These are phyloP conservation scores for Gymnoscelis rufifasciata DNA, from an alignment of 2,888 invertebrate species.

Conservation along the genomic window DNA sequence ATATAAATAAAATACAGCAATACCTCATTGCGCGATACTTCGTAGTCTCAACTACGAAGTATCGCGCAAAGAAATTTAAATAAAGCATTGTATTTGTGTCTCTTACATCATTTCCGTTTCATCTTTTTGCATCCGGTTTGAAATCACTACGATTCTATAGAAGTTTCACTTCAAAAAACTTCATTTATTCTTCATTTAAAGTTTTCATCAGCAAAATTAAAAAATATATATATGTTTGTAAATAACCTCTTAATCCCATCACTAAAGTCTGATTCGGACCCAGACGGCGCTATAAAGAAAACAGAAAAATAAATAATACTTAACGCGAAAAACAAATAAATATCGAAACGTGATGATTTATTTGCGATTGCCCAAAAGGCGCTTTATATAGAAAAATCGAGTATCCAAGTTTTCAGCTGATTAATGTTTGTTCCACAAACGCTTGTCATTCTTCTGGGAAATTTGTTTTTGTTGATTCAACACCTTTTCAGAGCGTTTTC, in stretches of 20 bases:
- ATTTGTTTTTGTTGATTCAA: constrained; percentile 7
- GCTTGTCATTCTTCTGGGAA: constrained; percentile 3
- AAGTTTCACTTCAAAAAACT: too few species aligned
- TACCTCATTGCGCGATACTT: too few species aligned
- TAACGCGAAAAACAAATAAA: constrained; percentile 25
- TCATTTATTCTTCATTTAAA: too few species aligned
- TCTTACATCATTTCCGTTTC: too few species aligned
- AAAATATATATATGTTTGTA: too few species aligned
- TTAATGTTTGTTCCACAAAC: constrained; percentile 12
- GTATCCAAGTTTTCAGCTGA: constrained; percentile 7
- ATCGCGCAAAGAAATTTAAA: too few species aligned
- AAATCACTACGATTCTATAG: too few species aligned
- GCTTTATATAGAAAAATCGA: constrained; percentile 13
- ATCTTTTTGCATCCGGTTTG: too few species aligned
- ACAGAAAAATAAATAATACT: constrained; percentile 25
- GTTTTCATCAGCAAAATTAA: too few species aligned
- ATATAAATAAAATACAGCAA: too few species aligned
- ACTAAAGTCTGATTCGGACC: constrained; percentile 2
- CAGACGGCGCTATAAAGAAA: constrained; percentile 18
- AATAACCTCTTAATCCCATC: not conserved
- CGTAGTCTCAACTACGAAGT: too few species aligned
- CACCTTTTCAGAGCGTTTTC: constrained; percentile 2
- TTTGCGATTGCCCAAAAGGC: constrained; percentile 8
- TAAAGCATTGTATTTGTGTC: too few species aligned
- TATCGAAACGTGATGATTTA: constrained; percentile 23